Evolutionary conservation across 2,113 vertebrate genomes (phyloP).

Genomic region (Bos javanicus): DNA sequence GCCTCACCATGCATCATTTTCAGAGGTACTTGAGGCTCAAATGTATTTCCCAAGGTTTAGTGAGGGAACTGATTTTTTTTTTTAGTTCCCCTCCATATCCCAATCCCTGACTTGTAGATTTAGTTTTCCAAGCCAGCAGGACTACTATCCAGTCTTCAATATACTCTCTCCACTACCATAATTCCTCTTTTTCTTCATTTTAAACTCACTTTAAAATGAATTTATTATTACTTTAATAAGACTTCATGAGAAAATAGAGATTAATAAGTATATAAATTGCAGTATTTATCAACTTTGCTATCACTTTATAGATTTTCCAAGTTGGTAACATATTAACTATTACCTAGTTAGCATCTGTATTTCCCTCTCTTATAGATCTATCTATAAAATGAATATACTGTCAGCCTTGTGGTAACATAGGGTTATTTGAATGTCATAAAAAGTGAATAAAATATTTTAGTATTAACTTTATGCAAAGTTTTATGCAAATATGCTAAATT

Average conservation of each 20-base stretch:
- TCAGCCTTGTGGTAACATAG: background rate
- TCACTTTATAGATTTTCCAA: background rate
- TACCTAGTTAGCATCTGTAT: background rate
- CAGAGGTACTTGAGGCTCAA: background rate
- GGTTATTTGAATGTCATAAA: background rate
- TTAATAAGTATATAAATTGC: background rate
- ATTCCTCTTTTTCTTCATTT: background rate
- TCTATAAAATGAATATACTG: background rate
- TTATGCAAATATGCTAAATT: background rate
- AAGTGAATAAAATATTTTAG: background rate
- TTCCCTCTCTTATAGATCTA: background rate
- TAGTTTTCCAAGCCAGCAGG: background rate
- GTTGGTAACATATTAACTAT: background rate
- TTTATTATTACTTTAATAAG: background rate
- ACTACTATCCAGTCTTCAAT: background rate
- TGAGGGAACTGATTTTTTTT: background rate
- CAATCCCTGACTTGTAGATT: background rate
- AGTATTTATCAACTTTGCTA: background rate
- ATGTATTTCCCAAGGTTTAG: background rate
- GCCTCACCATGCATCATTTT: background rate
- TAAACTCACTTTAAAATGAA: background rate
- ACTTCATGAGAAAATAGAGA: background rate
- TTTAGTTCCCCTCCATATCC: background rate
- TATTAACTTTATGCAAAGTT: background rate
- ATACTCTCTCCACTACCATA: background rate